Base-by-base conservation (phyloP, 1,140 invertebrate genomes). In the Anthonomus grandis region DNA sequence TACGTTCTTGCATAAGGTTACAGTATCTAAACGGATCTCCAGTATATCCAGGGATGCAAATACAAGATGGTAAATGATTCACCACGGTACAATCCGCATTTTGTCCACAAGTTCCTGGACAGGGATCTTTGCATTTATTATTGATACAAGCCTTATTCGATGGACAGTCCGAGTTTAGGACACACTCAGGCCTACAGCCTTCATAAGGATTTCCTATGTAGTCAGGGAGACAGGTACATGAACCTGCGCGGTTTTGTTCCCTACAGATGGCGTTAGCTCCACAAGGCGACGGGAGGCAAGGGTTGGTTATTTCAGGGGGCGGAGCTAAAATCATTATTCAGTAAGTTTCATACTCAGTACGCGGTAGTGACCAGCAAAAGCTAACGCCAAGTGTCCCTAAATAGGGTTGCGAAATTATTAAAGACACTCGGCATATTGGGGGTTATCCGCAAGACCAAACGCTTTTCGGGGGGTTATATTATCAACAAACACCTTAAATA, bases 51-150 rank as follows among this genome's bases (percentile, higher is more conserved):
- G 74, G 69, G 18, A 82, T 77, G 64, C 87, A 90, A 48, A 79
- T 80, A 70, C 87, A 90, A 51, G 82, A 75, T 2, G 87, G 82
- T 24, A 80, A 77, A 70, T 89, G 86, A 66, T 85, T 86, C 13
- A 85, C 75, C 34, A 88, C 85, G 55, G 73, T 79, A 69, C 88
- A 90, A 23, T 81, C 74, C 1, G 87, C 84, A 66, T 82, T 83
- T 49, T 78, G 69, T 6, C 86, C 89, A 69, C 90, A 91, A 2
- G 85, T 84, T 41, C 85, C 86, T n/a, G 81, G 74, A 70, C 85
- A 87, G 54, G 85, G 85, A 69, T 86, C 82, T 65, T 73, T 73
- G 68, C 86, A 89, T 74, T 84, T 86, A 59, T 81, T 78, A 64
- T 82, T 82, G n/a, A 85, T 81, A 65, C 85, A 86, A 5, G 83